Evolutionary conservation across 2,888 invertebrate genomes (phyloP).

Genomic region (Drosophila ezoana): DNA sequence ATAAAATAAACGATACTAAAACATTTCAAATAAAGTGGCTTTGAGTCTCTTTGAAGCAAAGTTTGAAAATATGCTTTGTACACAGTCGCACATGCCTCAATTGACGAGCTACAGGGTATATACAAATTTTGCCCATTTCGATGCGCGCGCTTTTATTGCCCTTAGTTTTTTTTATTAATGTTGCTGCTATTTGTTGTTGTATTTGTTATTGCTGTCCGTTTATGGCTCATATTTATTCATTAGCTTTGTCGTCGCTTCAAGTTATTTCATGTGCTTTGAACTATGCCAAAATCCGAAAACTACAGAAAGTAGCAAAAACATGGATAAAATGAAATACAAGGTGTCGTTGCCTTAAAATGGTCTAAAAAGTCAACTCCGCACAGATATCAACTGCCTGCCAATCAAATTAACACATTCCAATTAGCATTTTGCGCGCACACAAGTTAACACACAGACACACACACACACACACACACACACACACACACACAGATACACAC

Average conservation of each 20-base stretch:
- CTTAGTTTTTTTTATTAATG: conserved; percentile 18
- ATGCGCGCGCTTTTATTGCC: conserved; percentile 42
- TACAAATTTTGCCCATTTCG: conserved; percentile 39
- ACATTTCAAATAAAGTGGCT: no score
- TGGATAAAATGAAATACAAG: conserved; percentile 34
- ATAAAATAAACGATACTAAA: no score
- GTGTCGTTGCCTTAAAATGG: conserved; percentile 31
- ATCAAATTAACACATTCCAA: conserved; percentile 78
- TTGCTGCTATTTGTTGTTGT: conserved; percentile 15
- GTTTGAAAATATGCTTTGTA: no score
- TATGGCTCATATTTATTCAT: conserved; percentile 67
- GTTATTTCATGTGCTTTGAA: conserved; percentile 44
- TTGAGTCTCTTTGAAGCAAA: no score
- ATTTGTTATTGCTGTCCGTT: conserved; percentile 41
- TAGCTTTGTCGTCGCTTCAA: conserved; percentile 49
- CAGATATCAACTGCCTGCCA: conserved; percentile 61
- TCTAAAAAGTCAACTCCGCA: conserved; percentile 37
- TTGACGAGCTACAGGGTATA: conserved; percentile 1
- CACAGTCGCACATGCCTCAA: not conserved
- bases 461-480: conserved; percentile 2
- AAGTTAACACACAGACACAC: conserved; percentile 2
- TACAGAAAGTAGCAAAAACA: not conserved
- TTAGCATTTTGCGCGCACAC: conserved; percentile 61
- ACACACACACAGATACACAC: conserved; percentile 5
- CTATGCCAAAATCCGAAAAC: conserved; percentile 12